Evolutionary conservation across 2,797 vertebrate species (phyloP), one percentile per base, ranked within the genome.

Genomic region (Gorsachius magnificus): DNA sequence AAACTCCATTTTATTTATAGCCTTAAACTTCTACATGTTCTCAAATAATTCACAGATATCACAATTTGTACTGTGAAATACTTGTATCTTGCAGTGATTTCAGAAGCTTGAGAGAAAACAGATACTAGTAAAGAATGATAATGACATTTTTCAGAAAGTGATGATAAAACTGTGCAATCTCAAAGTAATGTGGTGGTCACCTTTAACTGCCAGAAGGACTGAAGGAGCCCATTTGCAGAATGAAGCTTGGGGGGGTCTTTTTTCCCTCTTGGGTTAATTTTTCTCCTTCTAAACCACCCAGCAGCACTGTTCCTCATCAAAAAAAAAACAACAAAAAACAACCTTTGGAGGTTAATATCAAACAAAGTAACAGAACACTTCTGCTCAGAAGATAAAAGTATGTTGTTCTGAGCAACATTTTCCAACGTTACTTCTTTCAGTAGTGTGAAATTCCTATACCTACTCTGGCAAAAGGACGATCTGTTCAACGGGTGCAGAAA

Each of bases 201-300:
- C 36, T 76, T 57, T 57, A 76, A 25, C 36, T 84, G 46, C 50
- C 20, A n/a, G 38, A 43, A 83, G 38, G 61, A 53, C 63, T 61
- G 41, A 64, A 43, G 53, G 61, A 72, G 21, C 36, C 46, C 25
- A 1, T 79, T 60, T 50, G 78, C 36, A 75, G 35, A 79, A 45
- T 18, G 51, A 56, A 16, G 4, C 41, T 45, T 25, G 45, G 11
- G 11, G 11, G 13, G 9, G 0, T 0, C 12, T 13, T 13, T 65
- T 77, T 29, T 0, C 4, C 10, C 9, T 50, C 25, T 35, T 64
- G 14, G 10, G 3, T 65, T 88, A 24, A 43, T 79, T 79, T 74
- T 83, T 70, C 20, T 71, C 15, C 18, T 64, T 16, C 11, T 64
- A 24, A 64, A 85, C 35, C 48, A 63, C 7, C 4, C 33, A 78